phyloP scores from a whole-genome alignment of 2,797 vertebrate species.

The Gorsachius magnificus region DNA sequence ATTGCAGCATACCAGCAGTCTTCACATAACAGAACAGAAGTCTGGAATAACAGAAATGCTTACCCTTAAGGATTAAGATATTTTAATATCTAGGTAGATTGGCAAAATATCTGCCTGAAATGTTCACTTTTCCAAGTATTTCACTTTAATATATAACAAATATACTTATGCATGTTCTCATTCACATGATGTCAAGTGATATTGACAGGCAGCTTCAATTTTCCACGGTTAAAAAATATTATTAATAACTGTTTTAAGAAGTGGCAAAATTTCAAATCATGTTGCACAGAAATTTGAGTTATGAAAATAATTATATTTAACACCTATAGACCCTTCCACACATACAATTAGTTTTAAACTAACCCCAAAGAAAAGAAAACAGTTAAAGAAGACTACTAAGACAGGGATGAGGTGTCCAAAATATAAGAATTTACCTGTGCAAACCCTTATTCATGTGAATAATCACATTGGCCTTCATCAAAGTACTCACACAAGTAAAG shows the following conservation, averaged over 20 bases:
- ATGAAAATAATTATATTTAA: background rate
- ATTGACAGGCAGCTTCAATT: background rate
- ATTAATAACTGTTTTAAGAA: background rate
- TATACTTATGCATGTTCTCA: background rate
- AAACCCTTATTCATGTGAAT: background rate
- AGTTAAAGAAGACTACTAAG: background rate
- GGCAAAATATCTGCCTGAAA: background rate
- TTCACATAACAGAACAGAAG: background rate
- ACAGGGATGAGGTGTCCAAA: background rate
- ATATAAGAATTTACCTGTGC: background rate
- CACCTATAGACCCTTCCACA: rapidly evolving
- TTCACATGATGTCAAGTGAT: background rate
- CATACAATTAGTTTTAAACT: background rate
- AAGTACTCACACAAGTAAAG: background rate
- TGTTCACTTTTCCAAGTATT: background rate
- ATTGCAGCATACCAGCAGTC: background rate
- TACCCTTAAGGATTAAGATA: background rate
- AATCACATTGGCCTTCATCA: background rate
- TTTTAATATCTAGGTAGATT: background rate
- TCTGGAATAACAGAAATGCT: background rate
- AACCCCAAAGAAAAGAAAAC: rapidly evolving
- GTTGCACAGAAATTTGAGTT: background rate
- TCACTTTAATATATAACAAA: background rate
- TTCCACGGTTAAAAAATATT: background rate
- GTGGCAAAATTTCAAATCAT: background rate